Evolutionary conservation across 2,888 invertebrate genomes (phyloP).

Genomic region (Plebejus argus): DNA sequence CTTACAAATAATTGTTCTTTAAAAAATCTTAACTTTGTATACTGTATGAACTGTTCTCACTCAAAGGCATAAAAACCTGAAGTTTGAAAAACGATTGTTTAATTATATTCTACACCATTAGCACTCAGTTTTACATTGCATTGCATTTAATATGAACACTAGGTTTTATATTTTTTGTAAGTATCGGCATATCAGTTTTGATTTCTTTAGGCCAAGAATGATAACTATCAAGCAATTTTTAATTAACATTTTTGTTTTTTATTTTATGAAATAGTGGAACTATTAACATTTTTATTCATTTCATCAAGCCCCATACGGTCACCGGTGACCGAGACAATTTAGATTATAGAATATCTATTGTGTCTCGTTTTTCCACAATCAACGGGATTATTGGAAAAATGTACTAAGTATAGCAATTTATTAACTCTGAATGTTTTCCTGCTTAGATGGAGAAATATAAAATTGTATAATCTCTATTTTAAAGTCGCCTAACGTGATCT

Average conservation of each 20-base stretch:
- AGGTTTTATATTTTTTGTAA: background rate
- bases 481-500: conserved; percentile 3
- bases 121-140: background rate
- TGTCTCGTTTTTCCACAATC: no score
- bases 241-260: no score
- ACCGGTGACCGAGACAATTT: no score
- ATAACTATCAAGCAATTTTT: no score
- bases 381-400: background rate
- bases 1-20: background rate
- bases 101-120: background rate
- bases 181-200: no score
- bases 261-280: no score
- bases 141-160: background rate
- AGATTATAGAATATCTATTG: no score
- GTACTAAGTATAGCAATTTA: background rate
- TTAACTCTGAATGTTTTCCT: background rate
- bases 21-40: background rate
- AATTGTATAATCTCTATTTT: background rate
- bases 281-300: no score
- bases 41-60: background rate
- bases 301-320: no score
- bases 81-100: background rate
- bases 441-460: background rate
- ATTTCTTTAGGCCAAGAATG: background rate
- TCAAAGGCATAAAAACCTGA: background rate